Evolutionary conservation across 2,113 vertebrate genomes (phyloP).

Genomic region (Macquaria ambigua): DNA sequence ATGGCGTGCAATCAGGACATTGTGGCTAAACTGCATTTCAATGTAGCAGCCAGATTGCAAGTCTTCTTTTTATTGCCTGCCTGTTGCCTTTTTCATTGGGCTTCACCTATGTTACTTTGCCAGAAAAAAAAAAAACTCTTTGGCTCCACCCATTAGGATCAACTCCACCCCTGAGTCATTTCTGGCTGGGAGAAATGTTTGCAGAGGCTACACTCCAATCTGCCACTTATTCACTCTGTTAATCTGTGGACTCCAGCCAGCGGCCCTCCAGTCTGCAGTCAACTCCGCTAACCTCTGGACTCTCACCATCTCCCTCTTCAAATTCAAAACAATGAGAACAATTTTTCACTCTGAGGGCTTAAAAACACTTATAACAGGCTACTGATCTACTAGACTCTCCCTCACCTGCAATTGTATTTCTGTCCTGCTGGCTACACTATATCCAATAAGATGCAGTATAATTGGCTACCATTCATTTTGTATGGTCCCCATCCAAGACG

Average conservation of each 20-base stretch:
- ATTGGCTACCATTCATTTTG: slow-evolving; percentile 39
- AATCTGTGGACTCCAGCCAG: slow-evolving; percentile 1
- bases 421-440: slow-evolving; percentile 20
- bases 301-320: background rate
- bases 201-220: background rate
- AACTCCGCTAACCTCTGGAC: slow-evolving; percentile 13
- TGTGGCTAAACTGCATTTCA: background rate
- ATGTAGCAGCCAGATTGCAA: background rate
- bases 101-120: background rate
- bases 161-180: background rate
- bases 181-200: background rate
- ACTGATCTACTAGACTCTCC: background rate
- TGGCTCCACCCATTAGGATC: background rate
- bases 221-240: background rate
- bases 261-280: background rate
- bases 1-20: background rate
- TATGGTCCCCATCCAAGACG: slow-evolving; percentile 14
- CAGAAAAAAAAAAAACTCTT: no score
- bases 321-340: background rate
- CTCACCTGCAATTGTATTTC: slow-evolving; percentile 22
- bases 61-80: background rate
- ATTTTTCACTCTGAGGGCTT: background rate
- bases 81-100: background rate
- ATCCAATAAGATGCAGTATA: slow-evolving; percentile 26
- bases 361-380: background rate